phyloP scores from a whole-genome alignment of 1,140 invertebrate genomes.

The Chrysoperla carnea region DNA sequence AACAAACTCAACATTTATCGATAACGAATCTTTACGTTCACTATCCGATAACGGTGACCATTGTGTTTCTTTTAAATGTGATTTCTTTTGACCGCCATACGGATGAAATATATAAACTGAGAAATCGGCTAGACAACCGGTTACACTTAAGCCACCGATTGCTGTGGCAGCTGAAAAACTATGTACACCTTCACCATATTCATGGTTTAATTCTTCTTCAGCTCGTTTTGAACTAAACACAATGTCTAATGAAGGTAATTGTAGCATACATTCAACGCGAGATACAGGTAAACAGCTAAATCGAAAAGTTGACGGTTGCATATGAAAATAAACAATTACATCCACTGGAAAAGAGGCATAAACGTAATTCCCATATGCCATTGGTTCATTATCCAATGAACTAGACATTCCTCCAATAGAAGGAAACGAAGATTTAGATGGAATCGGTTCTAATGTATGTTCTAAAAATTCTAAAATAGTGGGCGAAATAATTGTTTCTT shows the following conservation, averaged over 20 bases:
- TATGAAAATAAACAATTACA: constrained; percentile 96
- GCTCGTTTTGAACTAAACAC: constrained; percentile 82
- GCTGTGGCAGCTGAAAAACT: constrained; percentile 32
- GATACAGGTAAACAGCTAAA: constrained; percentile 93
- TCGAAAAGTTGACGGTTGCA: constrained; percentile 89
- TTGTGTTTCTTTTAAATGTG: constrained; percentile 53
- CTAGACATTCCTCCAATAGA: constrained; percentile 10
- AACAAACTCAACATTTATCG: constrained; percentile 92
- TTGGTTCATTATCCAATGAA: constrained; percentile 28
- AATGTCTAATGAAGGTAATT: constrained; percentile 86
- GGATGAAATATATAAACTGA: constrained; percentile 97
- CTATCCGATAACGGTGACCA: constrained; percentile 75
- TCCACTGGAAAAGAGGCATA: constrained; percentile 95
- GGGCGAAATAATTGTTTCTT: constrained; percentile 88
- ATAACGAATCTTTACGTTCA: constrained; percentile 87
- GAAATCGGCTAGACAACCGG: constrained; percentile 88
- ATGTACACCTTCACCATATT: constrained; percentile 35
- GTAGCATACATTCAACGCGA: constrained; percentile 88
- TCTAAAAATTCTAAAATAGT: constrained; percentile 89
- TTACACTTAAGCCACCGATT: constrained; percentile 79
- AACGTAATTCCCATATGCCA: constrained; percentile 55
- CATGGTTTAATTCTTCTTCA: constrained; percentile 44
- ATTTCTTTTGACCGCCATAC: constrained; percentile 78
- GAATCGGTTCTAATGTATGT: constrained; percentile 86
- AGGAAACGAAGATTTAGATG: constrained; percentile 35